Conservation (phyloP, 1,140 invertebrate genomes). For the Campoletis sonorensis region DNA sequence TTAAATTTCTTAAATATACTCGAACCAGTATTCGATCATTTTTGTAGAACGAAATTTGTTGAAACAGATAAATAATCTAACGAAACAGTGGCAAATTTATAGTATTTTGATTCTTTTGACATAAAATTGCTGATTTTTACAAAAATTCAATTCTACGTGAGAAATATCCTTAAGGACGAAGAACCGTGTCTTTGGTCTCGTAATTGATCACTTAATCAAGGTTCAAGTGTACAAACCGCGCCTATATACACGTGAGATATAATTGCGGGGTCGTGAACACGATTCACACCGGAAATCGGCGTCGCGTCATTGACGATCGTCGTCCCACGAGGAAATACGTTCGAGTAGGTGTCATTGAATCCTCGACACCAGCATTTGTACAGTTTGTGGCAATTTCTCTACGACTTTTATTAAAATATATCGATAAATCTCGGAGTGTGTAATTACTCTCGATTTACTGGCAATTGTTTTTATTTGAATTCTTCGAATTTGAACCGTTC, state of each 20-base stretch:
- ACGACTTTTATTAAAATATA: neutral
- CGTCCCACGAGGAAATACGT: slow-evolving; percentile 46
- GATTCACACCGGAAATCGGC: slow-evolving; percentile 55
- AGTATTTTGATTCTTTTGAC: too few species aligned
- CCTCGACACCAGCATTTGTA: neutral
- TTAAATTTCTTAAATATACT: too few species aligned
- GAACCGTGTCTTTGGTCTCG: too few species aligned
- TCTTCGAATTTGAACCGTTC: neutral
- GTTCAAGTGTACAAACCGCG: neutral
- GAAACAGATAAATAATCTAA: too few species aligned
- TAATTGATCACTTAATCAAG: too few species aligned
- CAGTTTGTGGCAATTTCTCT: neutral
- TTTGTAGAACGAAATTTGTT: too few species aligned
- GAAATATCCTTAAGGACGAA: too few species aligned
- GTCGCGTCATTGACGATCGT: slow-evolving; percentile 48
- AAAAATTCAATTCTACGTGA: too few species aligned
- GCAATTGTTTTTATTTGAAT: neutral
- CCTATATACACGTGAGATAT: neutral
- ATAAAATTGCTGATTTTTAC: too few species aligned
- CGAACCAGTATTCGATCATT: too few species aligned
- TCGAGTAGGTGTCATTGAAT: slow-evolving; percentile 37
- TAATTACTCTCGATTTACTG: neutral
- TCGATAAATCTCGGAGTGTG: neutral
- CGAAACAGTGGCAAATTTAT: too few species aligned
- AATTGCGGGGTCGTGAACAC: slow-evolving; percentile 28